phyloP scores from a whole-genome alignment of 2,888 invertebrate species.

The Patella caerulea region DNA sequence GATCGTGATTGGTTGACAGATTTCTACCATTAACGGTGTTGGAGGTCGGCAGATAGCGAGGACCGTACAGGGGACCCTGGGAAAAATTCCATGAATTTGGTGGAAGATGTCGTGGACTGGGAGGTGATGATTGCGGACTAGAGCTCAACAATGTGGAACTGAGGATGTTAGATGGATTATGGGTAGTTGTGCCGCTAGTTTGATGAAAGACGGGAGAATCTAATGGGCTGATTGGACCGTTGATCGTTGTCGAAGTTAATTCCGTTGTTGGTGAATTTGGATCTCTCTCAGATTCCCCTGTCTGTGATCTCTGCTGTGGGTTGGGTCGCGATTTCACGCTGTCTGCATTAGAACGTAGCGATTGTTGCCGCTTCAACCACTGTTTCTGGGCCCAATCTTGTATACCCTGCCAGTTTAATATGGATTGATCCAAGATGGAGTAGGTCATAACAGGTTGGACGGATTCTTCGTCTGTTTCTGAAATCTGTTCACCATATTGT shows the following conservation, averaged over 20 bases:
- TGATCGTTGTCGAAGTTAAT: slow-evolving; percentile 36
- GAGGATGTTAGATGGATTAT: background rate
- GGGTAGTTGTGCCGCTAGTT: background rate
- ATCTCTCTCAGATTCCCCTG: background rate
- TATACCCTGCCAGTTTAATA: slow-evolving; percentile 69
- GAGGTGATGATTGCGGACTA: background rate
- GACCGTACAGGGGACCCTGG: background rate
- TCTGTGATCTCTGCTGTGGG: background rate
- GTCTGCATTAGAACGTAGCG: slow-evolving; percentile 34
- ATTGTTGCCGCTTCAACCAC: slow-evolving; percentile 66
- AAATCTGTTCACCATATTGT: slow-evolving; percentile 41
- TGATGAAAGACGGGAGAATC: slow-evolving; percentile 30
- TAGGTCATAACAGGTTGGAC: slow-evolving; percentile 60
- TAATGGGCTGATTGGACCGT: slow-evolving; percentile 30
- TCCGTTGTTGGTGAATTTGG: slow-evolving; percentile 25
- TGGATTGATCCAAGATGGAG: slow-evolving; percentile 69
- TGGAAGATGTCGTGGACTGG: background rate
- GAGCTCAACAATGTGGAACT: background rate
- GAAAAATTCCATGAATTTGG: background rate
- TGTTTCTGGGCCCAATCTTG: slow-evolving; percentile 71
- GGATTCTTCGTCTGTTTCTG: slow-evolving; percentile 46
- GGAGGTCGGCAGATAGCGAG: background rate
- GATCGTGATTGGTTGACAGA: background rate
- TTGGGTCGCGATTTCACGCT: background rate
- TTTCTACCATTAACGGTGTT: background rate